phyloP scores from a whole-genome alignment of 2,113 vertebrate species.

The Egretta garzetta region DNA sequence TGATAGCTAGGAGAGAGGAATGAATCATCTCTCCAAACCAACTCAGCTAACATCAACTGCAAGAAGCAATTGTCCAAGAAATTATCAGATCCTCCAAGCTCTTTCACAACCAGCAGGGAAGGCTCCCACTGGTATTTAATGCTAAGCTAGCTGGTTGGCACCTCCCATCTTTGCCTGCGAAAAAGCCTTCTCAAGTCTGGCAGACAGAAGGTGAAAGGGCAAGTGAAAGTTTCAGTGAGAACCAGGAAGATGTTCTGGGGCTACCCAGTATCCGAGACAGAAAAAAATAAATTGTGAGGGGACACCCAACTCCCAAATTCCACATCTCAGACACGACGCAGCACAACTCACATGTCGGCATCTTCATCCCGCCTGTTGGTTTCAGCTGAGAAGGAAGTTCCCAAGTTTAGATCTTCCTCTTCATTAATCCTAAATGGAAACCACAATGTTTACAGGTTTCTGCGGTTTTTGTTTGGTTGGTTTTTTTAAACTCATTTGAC shows the following conservation, averaged over 20 bases:
- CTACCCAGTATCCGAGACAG: neutral
- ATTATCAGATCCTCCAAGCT: neutral
- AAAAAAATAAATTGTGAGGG: neutral
- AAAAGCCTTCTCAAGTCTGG: neutral
- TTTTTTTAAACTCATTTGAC: neutral
- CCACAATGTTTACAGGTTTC: neutral
- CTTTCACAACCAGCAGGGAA: neutral
- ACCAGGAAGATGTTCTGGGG: neutral
- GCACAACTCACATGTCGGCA: conserved; percentile 90
- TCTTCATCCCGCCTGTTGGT: conserved; percentile 97
- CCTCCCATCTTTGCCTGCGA: neutral
- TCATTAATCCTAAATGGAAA: conserved; percentile 85
- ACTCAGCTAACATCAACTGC: neutral
- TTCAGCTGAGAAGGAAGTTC: conserved; percentile 96
- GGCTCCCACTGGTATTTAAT: neutral
- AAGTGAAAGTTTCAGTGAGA: neutral
- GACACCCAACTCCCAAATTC: neutral
- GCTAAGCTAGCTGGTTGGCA: neutral
- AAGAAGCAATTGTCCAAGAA: neutral
- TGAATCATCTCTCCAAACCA: neutral
- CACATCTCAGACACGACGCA: neutral
- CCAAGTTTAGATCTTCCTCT: conserved; percentile 93
- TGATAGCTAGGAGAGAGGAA: neutral
- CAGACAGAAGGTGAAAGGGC: neutral
- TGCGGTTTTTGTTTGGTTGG: no score